Evolutionary conservation across 1,140 invertebrate species (phyloP).

Genomic region (Geopemphigus sp.): DNA sequence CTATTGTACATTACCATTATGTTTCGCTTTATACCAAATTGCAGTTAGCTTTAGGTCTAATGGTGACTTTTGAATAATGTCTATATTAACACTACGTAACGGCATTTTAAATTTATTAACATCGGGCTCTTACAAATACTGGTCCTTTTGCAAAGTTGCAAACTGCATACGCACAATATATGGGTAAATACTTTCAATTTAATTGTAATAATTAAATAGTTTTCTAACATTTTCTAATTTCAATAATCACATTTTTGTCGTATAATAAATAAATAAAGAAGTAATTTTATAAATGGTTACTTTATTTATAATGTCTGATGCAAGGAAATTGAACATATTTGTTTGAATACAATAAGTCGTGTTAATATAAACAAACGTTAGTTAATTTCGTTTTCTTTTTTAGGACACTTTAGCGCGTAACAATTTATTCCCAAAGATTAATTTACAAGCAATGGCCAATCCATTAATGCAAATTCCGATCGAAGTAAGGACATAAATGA

Average conservation of each 20-base stretch:
- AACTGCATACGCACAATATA: too few species aligned
- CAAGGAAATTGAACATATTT: not conserved
- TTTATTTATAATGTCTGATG: not conserved
- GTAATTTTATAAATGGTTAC: not conserved
- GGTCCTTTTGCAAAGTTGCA: too few species aligned
- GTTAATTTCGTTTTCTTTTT: not conserved
- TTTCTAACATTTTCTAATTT: too few species aligned
- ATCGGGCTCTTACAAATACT: not conserved
- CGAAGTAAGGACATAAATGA: not conserved
- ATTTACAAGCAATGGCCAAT: not conserved
- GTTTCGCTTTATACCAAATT: too few species aligned
- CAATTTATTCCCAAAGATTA: not conserved
- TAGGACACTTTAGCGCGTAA: not conserved
- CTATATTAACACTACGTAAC: too few species aligned
- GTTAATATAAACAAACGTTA: not conserved
- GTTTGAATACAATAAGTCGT: not conserved
- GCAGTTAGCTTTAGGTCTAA: too few species aligned
- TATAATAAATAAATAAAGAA: too few species aligned
- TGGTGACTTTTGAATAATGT: too few species aligned
- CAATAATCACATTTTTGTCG: too few species aligned
- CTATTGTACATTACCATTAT: too few species aligned
- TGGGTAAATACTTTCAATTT: too few species aligned
- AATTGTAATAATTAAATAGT: too few species aligned
- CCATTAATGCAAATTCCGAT: conserved; percentile 1
- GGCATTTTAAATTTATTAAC: not conserved